phyloP scores from a whole-genome alignment of 2,888 invertebrate genomes.

The Rotaria socialis region DNA sequence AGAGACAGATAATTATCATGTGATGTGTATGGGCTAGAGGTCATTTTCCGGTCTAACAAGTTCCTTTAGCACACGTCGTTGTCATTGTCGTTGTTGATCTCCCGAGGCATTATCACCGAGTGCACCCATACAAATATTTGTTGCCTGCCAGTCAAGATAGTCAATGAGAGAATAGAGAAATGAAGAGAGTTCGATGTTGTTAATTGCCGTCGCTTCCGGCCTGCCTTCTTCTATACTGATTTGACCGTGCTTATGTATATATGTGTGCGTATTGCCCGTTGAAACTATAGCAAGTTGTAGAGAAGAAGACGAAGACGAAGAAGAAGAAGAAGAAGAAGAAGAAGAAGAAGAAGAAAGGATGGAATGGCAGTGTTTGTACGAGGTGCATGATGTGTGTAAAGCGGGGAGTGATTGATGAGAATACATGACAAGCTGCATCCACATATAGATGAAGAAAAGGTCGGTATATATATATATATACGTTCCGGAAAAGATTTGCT shows the following conservation, averaged over 20 bases:
- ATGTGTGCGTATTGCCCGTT: background rate
- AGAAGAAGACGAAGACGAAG: background rate
- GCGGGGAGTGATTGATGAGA: constrained; percentile 10
- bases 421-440: constrained; percentile 21
- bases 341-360: background rate
- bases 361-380: background rate
- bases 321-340: background rate
- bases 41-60: constrained; percentile 17
- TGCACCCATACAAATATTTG: constrained; percentile 11
- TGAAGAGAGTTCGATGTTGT: constrained; percentile 22
- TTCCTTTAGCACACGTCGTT: background rate
- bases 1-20: constrained; percentile 18
- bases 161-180: constrained; percentile 18
- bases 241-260: background rate
- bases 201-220: constrained; percentile 4
- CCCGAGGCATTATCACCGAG: background rate
- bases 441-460: constrained; percentile 8
- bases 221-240: background rate
- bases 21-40: background rate
- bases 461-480: background rate
- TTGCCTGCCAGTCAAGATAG: constrained; percentile 7
- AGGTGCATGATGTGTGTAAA: background rate
- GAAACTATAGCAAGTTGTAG: constrained; percentile 8
- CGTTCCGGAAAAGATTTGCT: background rate
- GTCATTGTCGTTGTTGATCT: background rate